Percentiles rank a stretch among this genome's conserved stretches.
phyloP scores from a whole-genome alignment of 2,888 invertebrate genomes.

The Syritta pipiens region DNA sequence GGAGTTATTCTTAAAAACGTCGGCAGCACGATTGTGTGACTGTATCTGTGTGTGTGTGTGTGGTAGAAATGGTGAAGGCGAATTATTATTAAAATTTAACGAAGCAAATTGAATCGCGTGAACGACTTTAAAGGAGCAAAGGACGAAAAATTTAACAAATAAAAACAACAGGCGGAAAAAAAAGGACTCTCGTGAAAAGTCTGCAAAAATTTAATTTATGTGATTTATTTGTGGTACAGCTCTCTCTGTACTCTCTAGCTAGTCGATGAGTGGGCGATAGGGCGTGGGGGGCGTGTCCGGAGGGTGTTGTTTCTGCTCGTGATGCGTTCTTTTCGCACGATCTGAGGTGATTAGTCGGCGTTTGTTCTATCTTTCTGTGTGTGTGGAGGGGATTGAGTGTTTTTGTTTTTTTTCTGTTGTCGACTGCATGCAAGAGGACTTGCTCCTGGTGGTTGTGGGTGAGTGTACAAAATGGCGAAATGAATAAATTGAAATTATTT shows the following conservation, averaged over 20 bases:
- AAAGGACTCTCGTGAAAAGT: slow-evolving; percentile 55
- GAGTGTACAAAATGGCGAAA: slow-evolving; percentile 30
- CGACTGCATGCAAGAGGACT: slow-evolving; percentile 26
- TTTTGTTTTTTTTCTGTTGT: too few relatives aligned
- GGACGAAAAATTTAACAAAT: slow-evolving; percentile 52
- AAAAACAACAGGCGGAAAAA: slow-evolving; percentile 20
- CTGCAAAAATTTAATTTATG: slow-evolving; percentile 66
- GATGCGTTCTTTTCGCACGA: slow-evolving; percentile 5
- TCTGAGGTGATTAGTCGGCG: slow-evolving; percentile 39
- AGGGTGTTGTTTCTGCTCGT: slow-evolving; percentile 1
- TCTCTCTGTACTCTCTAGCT: too few relatives aligned
- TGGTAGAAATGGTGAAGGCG: slow-evolving; percentile 51
- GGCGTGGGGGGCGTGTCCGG: slow-evolving; percentile 13
- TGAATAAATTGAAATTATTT: slow-evolving; percentile 64
- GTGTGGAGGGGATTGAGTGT: background rate
- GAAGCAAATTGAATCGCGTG: slow-evolving; percentile 69
- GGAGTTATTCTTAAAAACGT: slow-evolving; percentile 11
- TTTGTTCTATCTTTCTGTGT: background rate
- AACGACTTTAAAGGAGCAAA: slow-evolving; percentile 67
- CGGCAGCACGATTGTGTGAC: slow-evolving; percentile 14
- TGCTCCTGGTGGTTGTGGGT: slow-evolving; percentile 11
- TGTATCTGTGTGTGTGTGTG: too few relatives aligned
- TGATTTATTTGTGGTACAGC: slow-evolving; percentile 66
- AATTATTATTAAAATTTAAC: slow-evolving; percentile 69
- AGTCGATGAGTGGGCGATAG: background rate